These are phyloP conservation scores for Planococcus citri DNA, from an alignment of 1,140 invertebrate genomes.

Conservation along the genomic window DNA sequence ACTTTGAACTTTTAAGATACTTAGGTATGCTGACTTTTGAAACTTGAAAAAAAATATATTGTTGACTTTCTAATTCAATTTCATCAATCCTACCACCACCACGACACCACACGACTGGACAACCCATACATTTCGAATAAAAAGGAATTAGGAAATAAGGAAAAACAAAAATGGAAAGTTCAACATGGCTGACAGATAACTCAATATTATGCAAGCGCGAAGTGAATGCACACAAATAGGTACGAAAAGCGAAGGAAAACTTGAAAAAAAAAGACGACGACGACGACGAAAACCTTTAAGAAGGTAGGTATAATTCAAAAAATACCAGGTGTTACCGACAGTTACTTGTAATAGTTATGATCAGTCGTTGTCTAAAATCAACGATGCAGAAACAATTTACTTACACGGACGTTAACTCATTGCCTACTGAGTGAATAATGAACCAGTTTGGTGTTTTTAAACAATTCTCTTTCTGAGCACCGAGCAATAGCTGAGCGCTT, in stretches of 20 bases:
- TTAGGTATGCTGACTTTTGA: too few relatives aligned
- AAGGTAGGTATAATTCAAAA: conserved; percentile 6
- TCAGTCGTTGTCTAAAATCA: conserved; percentile 20
- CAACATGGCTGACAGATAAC: background rate
- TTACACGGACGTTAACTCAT: conserved; percentile 19
- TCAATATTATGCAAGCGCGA: background rate
- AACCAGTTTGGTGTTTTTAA: conserved; percentile 2
- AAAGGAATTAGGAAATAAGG: too few relatives aligned
- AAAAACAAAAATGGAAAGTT: conserved; percentile 13
- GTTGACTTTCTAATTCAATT: too few relatives aligned
- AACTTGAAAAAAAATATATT: too few relatives aligned
- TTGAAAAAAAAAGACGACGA: too few relatives aligned
- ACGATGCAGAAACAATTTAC: conserved; percentile 20
- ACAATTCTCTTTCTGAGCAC: conserved; percentile 2
- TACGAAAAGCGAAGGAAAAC: too few relatives aligned
- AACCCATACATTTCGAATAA: too few relatives aligned
- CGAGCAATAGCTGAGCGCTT: background rate
- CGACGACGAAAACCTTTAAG: background rate
- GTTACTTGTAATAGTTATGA: conserved; percentile 18
- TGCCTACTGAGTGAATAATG: conserved; percentile 15
- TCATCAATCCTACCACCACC: too few relatives aligned
- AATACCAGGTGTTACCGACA: conserved; percentile 12
- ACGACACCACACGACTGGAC: too few relatives aligned
- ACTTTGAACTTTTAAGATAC: too few relatives aligned
- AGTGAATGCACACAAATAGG: background rate